These are phyloP conservation scores for Euwallacea similis DNA, from an alignment of 1,140 invertebrate genomes.

Conservation along the genomic window DNA sequence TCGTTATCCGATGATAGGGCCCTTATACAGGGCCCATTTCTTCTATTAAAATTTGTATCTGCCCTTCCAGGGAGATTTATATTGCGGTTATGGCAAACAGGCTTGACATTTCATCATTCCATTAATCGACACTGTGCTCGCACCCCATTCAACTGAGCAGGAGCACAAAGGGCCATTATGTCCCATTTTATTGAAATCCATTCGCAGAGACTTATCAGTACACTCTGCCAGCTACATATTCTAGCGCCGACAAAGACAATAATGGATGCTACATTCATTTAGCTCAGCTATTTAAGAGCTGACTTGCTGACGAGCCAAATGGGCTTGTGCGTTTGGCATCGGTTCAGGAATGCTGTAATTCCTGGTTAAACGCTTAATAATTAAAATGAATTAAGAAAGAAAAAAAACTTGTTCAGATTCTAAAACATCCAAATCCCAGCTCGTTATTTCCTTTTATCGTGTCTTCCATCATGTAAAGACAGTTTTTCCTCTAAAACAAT, in stretches of 20 bases:
- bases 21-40: too few species aligned
- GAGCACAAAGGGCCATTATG: slow-evolving; percentile 39
- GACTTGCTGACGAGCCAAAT: slow-evolving; percentile 4
- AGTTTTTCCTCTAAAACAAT: too few species aligned
- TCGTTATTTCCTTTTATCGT: too few species aligned
- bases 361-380: too few species aligned
- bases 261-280: slow-evolving; percentile 18
- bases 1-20: not conserved
- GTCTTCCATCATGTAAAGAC: too few species aligned
- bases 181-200: slow-evolving; percentile 34
- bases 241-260: slow-evolving; percentile 8
- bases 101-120: slow-evolving; percentile 7
- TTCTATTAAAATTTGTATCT: too few species aligned
- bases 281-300: slow-evolving; percentile 17
- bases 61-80: too few species aligned
- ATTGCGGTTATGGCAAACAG: too few species aligned
- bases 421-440: too few species aligned
- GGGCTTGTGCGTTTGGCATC: slow-evolving; percentile 8
- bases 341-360: not conserved
- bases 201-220: slow-evolving; percentile 26
- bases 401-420: too few species aligned
- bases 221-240: slow-evolving; percentile 27
- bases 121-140: not conserved
- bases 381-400: too few species aligned
- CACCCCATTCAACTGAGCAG: slow-evolving; percentile 1